phyloP scores from a whole-genome alignment of 2,888 invertebrate species.

The Drosophila kambysellisi region DNA sequence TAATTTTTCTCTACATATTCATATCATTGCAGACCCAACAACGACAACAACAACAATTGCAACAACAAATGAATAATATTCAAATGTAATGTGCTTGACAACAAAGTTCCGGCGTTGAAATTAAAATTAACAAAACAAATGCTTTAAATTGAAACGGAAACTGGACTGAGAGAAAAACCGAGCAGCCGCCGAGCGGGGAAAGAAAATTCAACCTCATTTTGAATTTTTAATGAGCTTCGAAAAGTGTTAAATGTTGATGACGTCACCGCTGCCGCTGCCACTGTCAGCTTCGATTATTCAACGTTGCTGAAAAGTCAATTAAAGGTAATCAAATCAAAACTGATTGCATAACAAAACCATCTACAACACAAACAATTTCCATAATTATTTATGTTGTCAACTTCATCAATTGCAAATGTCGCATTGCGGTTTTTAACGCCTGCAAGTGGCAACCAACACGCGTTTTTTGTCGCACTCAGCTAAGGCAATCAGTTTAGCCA shows the following conservation, averaged over 20 bases:
- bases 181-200: slow-evolving; percentile 9
- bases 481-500: neutral
- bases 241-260: slow-evolving; percentile 73
- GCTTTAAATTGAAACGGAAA: slow-evolving; percentile 38
- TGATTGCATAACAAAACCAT: slow-evolving; percentile 68
- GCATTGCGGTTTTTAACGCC: slow-evolving; percentile 36
- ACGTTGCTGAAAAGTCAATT: slow-evolving; percentile 79
- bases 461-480: slow-evolving; percentile 13
- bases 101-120: slow-evolving; percentile 69
- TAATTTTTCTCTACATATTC: slow-evolving; percentile 35
- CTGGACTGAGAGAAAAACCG: neutral
- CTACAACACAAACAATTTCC: slow-evolving; percentile 50
- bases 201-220: slow-evolving; percentile 40
- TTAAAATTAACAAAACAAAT: slow-evolving; percentile 63
- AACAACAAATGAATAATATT: slow-evolving; percentile 29
- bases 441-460: slow-evolving; percentile 1
- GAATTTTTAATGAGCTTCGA: slow-evolving; percentile 70
- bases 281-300: slow-evolving; percentile 49
- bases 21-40: slow-evolving; percentile 58
- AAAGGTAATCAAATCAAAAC: slow-evolving; percentile 79
- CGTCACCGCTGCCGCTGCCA: slow-evolving; percentile 31
- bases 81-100: slow-evolving; percentile 73
- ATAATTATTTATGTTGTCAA: slow-evolving; percentile 56
- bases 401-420: slow-evolving; percentile 45
- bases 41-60: slow-evolving; percentile 26